A percentile compares a stretch with the other conserved stretches of the same genome.
phyloP scores from a whole-genome alignment of 2,888 invertebrate species.

The Octodonta nipae region DNA sequence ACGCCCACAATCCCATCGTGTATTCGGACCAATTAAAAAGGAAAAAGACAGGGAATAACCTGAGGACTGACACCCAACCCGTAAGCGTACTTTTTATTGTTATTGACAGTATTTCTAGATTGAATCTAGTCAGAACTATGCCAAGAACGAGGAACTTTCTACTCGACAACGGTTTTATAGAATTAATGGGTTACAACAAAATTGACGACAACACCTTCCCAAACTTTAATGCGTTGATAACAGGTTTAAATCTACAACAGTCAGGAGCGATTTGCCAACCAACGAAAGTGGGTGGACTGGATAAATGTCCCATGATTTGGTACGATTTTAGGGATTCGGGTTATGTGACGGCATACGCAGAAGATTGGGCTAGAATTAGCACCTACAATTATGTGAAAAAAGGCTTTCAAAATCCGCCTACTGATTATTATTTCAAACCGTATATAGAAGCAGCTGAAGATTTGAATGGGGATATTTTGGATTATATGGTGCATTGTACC shows the following conservation, averaged over 20 bases:
- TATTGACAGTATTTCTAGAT: constrained; percentile 71
- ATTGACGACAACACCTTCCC: constrained; percentile 83
- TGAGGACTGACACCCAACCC: too few relatives aligned
- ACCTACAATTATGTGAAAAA: constrained; percentile 64
- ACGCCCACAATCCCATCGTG: constrained; percentile 40
- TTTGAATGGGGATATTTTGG: constrained; percentile 16
- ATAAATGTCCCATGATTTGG: constrained; percentile 68
- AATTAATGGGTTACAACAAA: constrained; percentile 40
- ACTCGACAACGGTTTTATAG: constrained; percentile 37
- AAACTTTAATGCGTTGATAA: constrained; percentile 70
- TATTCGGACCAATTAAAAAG: constrained; percentile 27
- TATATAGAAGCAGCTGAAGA: constrained; percentile 56
- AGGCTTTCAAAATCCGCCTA: constrained; percentile 60
- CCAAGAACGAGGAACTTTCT: constrained; percentile 56
- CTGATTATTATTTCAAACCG: constrained; percentile 70
- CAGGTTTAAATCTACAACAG: constrained; percentile 42
- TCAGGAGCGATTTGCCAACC: constrained; percentile 35
- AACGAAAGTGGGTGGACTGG: constrained; percentile 42
- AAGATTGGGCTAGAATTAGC: constrained; percentile 59
- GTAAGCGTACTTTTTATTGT: constrained; percentile 66
- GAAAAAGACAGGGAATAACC: constrained; percentile 40
- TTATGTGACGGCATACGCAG: constrained; percentile 68
- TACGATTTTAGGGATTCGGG: constrained; percentile 53
- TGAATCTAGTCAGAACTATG: constrained; percentile 65
- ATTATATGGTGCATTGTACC: constrained; percentile 36